phyloP scores from a whole-genome alignment of 2,797 vertebrate species.

The Luscinia luscinia region DNA sequence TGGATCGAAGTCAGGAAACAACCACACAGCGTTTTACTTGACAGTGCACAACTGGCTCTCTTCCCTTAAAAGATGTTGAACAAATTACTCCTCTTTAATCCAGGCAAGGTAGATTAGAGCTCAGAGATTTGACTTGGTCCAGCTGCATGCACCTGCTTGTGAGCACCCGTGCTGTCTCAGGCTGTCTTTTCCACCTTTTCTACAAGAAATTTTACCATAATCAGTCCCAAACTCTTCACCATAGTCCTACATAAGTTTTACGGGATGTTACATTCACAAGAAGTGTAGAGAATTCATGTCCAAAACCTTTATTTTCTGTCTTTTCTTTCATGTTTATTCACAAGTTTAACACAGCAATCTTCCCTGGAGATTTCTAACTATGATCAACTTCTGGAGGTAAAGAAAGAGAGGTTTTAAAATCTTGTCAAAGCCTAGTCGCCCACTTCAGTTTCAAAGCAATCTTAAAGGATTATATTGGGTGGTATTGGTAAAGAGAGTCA shows the following conservation, averaged over 20 bases:
- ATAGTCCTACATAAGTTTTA: background rate
- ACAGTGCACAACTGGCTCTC: slow-evolving; percentile 43
- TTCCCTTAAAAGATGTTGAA: slow-evolving; percentile 61
- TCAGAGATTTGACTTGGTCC: slow-evolving; percentile 55
- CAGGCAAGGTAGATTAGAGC: slow-evolving; percentile 72
- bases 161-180: background rate
- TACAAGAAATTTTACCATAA: background rate
- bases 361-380: background rate
- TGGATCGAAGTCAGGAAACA: slow-evolving; percentile 52
- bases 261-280: background rate
- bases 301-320: background rate
- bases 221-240: background rate
- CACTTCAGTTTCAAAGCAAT: background rate
- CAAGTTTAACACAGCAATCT: background rate
- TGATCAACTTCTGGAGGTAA: background rate
- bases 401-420: background rate
- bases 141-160: slow-evolving; percentile 58
- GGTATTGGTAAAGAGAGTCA: background rate
- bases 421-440: background rate
- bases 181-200: background rate
- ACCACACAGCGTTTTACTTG: slow-evolving; percentile 45
- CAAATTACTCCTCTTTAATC: slow-evolving; percentile 73
- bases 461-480: background rate
- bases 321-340: background rate
- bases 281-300: background rate